These are phyloP conservation scores for Saturnia japonica DNA, from an alignment of 2,888 invertebrate genomes.

Conservation along the genomic window DNA sequence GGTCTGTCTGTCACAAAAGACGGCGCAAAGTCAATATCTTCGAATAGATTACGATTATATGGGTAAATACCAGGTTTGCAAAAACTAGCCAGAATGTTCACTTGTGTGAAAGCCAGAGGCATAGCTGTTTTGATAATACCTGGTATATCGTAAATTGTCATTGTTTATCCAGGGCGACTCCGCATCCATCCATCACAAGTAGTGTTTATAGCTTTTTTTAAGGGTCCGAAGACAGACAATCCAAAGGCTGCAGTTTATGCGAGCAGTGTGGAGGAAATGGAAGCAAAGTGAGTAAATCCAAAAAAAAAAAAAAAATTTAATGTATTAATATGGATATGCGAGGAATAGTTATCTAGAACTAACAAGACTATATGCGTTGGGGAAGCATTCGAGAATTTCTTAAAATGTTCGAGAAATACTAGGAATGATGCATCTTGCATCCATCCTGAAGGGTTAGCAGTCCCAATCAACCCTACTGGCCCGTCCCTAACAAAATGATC, in stretches of 20 bases:
- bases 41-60: slow-evolving; percentile 36
- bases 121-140: slow-evolving; percentile 31
- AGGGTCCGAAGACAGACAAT: slow-evolving; percentile 37
- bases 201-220: slow-evolving; percentile 38
- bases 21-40: slow-evolving; percentile 37
- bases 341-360: slow-evolving; percentile 39
- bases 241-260: slow-evolving; percentile 42
- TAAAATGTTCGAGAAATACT: slow-evolving; percentile 38
- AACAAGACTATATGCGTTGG: slow-evolving; percentile 33
- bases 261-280: no score
- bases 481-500: slow-evolving; percentile 36
- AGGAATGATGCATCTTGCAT: slow-evolving; percentile 37
- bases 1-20: no score
- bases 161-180: slow-evolving; percentile 38
- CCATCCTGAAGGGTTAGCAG: slow-evolving; percentile 40
- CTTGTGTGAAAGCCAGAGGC: slow-evolving; percentile 34
- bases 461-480: slow-evolving; percentile 34
- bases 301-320: slow-evolving; percentile 34
- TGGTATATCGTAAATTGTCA: slow-evolving; percentile 45
- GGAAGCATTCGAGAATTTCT: slow-evolving; percentile 29
- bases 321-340: slow-evolving; percentile 36
- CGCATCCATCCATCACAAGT: slow-evolving; percentile 40
- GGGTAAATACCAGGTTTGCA: slow-evolving; percentile 36
- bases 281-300: slow-evolving; percentile 35
- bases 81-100: slow-evolving; percentile 39